Base-by-base conservation (phyloP, 2,113 vertebrate genomes). In the Turdus rufiventris region DNA sequence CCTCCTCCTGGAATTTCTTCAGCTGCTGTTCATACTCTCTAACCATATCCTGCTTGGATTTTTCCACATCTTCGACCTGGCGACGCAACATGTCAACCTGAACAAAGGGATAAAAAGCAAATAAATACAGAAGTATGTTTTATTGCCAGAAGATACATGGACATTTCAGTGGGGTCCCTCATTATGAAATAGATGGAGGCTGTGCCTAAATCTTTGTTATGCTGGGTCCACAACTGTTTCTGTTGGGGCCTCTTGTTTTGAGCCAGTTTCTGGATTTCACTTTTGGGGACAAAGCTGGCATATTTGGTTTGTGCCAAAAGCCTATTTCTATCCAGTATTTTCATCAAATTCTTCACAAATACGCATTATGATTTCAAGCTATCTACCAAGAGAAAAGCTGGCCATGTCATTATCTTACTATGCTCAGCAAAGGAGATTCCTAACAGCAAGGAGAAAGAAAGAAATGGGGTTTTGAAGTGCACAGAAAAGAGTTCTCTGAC, bases 11-110 rank as follows among this genome's bases (percentile, higher is more conserved):
- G 68, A 99, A 96, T 54, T 97, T 98, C 94, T 97, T 98, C 72
- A 99, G 97, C 82, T 99, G 98, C 12, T 98, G 97, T 51, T 99
- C 99, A 43, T 99, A 99, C 31, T 98, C 98, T 50, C 94, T 29
- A 12, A 97, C 97, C 88, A 98, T 96, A n/a, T 98, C 98, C 75
- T 98, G 98, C 83, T 98, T 98, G 77, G 89, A 87, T 40, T 97
- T 94, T 90, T 99, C 98, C 77, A 93, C 62, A 8, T 98, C 98
- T 86, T 98, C 97, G 1, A 99, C 78, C 96, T 98, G 98, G 74
- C 98, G 97, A 45, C n/a, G 97, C 66, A 99, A 96, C 58, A 96
- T 36, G 47, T 36, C 95, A 57, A 98, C 97, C 99, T 99, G 92
- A 92, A 97, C 1, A 18, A 88, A 65, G 56, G 74, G 54, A 95